Conservation (phyloP, 2,888 invertebrate genomes). For the Apamea monoglypha region DNA sequence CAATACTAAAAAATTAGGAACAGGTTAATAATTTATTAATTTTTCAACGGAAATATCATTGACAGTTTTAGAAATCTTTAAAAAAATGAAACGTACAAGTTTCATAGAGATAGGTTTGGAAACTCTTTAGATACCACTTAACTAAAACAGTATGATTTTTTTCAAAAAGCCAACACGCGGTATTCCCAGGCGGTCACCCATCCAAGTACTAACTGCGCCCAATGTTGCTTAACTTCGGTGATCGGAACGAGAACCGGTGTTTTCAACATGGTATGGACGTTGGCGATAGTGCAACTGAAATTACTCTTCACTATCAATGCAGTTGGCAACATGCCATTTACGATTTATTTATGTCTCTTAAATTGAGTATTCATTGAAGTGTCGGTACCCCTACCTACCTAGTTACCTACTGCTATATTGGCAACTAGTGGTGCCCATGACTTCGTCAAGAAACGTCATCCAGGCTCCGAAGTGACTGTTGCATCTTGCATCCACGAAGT, state of each 20-base stretch:
- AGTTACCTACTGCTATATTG: neutral
- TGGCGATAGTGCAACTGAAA: conserved; percentile 23
- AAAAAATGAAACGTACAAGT: neutral
- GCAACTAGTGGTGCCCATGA: neutral
- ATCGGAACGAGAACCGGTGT: conserved; percentile 75
- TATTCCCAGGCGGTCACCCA: conserved; percentile 85
- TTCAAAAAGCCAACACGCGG: conserved; percentile 77
- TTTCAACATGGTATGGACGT: conserved; percentile 44
- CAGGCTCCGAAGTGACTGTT: neutral
- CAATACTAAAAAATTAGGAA: neutral
- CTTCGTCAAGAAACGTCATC: neutral
- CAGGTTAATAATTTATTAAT: neutral
- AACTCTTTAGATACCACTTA: neutral
- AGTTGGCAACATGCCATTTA: conserved; percentile 17
- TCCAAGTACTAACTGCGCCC: conserved; percentile 86
- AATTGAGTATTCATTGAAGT: neutral
- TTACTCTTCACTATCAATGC: conserved; percentile 4
- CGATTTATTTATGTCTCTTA: conserved; percentile 4
- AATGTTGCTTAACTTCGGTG: conserved; percentile 88
- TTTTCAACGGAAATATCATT: neutral
- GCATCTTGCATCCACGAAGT: neutral
- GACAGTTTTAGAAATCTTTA: neutral
- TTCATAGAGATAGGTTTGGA: neutral
- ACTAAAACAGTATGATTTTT: neutral
- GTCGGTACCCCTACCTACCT: neutral